A percentile compares a stretch with the other conserved stretches of the same genome.
Conservation (phyloP, 2,113 vertebrate genomes). For the Stigmatopora argus region DNA sequence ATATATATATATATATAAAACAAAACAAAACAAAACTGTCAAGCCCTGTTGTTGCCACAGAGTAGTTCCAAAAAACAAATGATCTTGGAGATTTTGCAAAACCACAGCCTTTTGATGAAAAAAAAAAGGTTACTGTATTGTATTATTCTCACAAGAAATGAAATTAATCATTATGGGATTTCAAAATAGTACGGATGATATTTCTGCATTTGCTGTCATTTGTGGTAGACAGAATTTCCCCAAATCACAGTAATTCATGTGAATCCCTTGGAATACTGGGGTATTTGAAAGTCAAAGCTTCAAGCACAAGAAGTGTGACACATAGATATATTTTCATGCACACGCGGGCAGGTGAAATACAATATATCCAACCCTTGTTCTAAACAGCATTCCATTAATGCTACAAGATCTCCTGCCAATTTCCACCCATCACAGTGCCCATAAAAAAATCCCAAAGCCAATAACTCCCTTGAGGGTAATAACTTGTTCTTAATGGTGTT, state of each 20-base stretch:
- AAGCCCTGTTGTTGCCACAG: too few relatives aligned
- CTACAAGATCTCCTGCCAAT: constrained; percentile 34
- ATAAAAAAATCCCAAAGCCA: constrained; percentile 37
- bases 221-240: background rate
- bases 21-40: too few relatives aligned
- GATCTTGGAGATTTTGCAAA: too few relatives aligned
- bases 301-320: background rate
- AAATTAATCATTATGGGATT: background rate
- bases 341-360: background rate
- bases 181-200: background rate
- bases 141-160: background rate
- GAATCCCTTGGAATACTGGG: background rate
- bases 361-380: constrained; percentile 13
- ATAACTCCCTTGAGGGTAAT: constrained; percentile 37
- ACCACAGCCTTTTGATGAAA: too few relatives aligned
- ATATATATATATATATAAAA: too few relatives aligned
- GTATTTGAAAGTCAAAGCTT: background rate
- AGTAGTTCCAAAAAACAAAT: too few relatives aligned
- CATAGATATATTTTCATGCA: background rate
- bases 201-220: background rate
- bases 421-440: constrained; percentile 27
- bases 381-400: constrained; percentile 25
- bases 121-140: too few relatives aligned
- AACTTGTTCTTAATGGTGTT: constrained; percentile 38
- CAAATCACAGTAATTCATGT: background rate